Conservation (phyloP, 1,140 invertebrate species). For the Drosophila tristis region DNA sequence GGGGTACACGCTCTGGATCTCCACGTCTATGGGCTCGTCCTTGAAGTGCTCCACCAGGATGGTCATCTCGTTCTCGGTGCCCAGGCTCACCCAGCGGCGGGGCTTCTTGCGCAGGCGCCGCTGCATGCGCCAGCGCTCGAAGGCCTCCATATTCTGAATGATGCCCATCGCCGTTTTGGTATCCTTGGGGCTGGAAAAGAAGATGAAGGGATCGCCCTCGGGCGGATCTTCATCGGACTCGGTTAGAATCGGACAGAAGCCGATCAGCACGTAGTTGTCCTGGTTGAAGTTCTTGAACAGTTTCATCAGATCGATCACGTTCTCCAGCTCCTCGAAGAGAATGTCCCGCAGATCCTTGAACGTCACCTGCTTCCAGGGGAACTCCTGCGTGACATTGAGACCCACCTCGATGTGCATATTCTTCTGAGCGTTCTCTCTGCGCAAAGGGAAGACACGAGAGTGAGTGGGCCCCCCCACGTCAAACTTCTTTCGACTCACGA, state of each 20-base stretch:
- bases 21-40: conserved; percentile 87
- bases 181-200: conserved; percentile 84
- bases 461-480: background rate
- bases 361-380: conserved; percentile 88
- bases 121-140: conserved; percentile 87
- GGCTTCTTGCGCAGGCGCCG: conserved; percentile 87
- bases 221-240: conserved; percentile 87
- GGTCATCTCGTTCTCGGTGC: conserved; percentile 88
- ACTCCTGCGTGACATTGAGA: conserved; percentile 88
- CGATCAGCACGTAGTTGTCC: conserved; percentile 87
- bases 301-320: conserved; percentile 84
- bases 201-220: conserved; percentile 87
- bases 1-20: conserved; percentile 87
- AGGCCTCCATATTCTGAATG: conserved; percentile 86
- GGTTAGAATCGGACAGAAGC: conserved; percentile 88
- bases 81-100: conserved; percentile 87
- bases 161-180: conserved; percentile 85
- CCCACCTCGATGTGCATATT: conserved; percentile 85
- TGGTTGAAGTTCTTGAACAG: conserved; percentile 85
- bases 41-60: conserved; percentile 85
- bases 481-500: conserved; percentile 44
- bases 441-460: background rate
- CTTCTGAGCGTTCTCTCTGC: conserved; percentile 75
- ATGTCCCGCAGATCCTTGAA: conserved; percentile 88
- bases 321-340: conserved; percentile 84